phyloP scores from a whole-genome alignment of 2,888 invertebrate species.

The Muscina levida region DNA sequence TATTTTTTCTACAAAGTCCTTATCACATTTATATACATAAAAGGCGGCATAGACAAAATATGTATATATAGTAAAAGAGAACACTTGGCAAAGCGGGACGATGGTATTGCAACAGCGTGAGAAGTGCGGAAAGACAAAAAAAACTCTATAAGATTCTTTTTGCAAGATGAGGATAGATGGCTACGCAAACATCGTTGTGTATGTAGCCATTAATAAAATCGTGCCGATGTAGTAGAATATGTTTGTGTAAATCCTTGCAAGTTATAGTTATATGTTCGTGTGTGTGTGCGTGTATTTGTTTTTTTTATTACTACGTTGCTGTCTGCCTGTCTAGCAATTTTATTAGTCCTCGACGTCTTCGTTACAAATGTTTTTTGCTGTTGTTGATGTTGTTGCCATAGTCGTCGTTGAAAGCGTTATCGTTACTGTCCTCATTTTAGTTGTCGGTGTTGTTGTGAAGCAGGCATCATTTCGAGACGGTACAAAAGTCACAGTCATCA shows the following conservation, averaged over 20 bases:
- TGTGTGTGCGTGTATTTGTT: background rate
- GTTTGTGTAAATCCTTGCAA: background rate
- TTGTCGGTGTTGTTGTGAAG: background rate
- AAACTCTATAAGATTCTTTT: background rate
- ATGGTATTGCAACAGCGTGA: background rate
- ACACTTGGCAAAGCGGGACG: slow-evolving; percentile 13
- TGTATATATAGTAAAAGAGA: background rate
- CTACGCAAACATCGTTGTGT: background rate
- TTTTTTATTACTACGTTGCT: slow-evolving; percentile 42
- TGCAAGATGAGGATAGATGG: background rate
- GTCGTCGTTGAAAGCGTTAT: slow-evolving; percentile 14
- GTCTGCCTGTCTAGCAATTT: slow-evolving; percentile 57
- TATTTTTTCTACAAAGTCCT: background rate
- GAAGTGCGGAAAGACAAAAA: background rate
- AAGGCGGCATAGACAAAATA: background rate
- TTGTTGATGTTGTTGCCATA: slow-evolving; percentile 36
- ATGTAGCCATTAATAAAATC: background rate
- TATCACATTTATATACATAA: background rate
- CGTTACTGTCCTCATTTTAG: slow-evolving; percentile 11
- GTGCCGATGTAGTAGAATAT: background rate
- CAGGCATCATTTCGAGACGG: background rate
- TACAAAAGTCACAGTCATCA: background rate
- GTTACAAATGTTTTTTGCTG: slow-evolving; percentile 3
- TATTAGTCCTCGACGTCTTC: slow-evolving; percentile 25
- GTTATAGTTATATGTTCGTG: background rate